Percentiles rank a stretch among this genome's conserved stretches.
phyloP scores from a whole-genome alignment of 2,888 invertebrate species.

The Kuschelorhynchus macadamiae region DNA sequence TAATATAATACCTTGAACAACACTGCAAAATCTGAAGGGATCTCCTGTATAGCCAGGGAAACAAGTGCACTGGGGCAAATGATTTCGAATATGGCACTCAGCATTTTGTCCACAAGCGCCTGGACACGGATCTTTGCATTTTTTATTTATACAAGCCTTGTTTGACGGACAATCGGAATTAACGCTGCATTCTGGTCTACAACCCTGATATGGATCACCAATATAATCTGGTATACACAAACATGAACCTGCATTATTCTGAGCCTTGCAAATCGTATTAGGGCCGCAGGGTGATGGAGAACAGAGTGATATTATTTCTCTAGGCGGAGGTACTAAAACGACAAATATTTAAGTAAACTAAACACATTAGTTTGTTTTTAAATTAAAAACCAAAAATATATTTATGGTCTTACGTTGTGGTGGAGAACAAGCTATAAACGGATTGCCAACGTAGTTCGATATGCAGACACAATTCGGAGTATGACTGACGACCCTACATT shows the following conservation, averaged over 20 bases:
- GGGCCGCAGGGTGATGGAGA: constrained; percentile 81
- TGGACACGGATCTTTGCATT: constrained; percentile 86
- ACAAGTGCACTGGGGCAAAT: constrained; percentile 80
- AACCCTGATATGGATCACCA: constrained; percentile 83
- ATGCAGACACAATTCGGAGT: constrained; percentile 84
- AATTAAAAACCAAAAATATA: too few species aligned
- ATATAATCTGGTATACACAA: constrained; percentile 78
- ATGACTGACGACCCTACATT: constrained; percentile 83
- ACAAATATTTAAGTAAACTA: neutral
- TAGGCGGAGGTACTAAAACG: constrained; percentile 51
- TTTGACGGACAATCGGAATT: constrained; percentile 81
- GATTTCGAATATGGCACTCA: constrained; percentile 81
- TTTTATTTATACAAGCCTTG: constrained; percentile 80
- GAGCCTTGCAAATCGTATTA: constrained; percentile 72
- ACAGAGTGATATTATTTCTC: constrained; percentile 69
- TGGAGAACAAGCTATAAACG: constrained; percentile 72
- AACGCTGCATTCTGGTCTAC: constrained; percentile 82
- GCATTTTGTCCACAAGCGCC: constrained; percentile 84
- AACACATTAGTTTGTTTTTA: too few species aligned
- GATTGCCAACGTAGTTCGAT: constrained; percentile 76
- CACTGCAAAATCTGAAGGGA: constrained; percentile 59
- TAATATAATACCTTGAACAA: constrained; percentile 48
- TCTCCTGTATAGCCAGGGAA: constrained; percentile 62
- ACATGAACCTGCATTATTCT: constrained; percentile 76
- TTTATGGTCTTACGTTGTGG: constrained; percentile 45